Evolutionary conservation across 2,113 vertebrate genomes (phyloP).

Genomic region (Tachycineta bicolor): DNA sequence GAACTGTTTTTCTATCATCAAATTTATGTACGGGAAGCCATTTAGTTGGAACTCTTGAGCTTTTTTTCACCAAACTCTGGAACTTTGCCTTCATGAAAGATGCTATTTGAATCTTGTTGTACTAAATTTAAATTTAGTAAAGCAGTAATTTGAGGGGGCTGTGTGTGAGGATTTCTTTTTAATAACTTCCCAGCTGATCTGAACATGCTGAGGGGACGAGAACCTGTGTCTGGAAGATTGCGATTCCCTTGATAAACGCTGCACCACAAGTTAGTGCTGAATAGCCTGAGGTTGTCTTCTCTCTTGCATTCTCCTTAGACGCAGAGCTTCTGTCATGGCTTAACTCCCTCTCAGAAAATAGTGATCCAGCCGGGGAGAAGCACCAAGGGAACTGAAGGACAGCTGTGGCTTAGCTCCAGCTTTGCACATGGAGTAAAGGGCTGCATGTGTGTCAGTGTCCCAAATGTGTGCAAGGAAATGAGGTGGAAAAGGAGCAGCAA

Average conservation of each 20-base stretch:
- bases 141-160: background rate
- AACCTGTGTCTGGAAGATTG: background rate
- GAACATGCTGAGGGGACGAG: background rate
- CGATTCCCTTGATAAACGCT: background rate
- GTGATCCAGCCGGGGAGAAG: background rate
- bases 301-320: background rate
- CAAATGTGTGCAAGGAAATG: background rate
- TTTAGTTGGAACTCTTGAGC: background rate
- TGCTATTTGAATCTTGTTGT: background rate
- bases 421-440: background rate
- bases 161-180: background rate
- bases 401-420: background rate
- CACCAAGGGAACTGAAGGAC: background rate
- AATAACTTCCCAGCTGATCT: background rate
- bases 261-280: background rate
- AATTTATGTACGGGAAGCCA: background rate
- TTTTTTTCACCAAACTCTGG: background rate
- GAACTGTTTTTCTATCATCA: background rate
- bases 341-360: background rate
- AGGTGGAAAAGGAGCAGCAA: background rate
- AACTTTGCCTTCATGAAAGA: background rate
- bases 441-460: background rate
- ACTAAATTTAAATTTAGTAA: background rate
- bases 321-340: background rate
- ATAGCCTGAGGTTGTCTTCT: background rate